Conservation (phyloP, 1,140 invertebrate species). For the Drosophila triauraria region DNA sequence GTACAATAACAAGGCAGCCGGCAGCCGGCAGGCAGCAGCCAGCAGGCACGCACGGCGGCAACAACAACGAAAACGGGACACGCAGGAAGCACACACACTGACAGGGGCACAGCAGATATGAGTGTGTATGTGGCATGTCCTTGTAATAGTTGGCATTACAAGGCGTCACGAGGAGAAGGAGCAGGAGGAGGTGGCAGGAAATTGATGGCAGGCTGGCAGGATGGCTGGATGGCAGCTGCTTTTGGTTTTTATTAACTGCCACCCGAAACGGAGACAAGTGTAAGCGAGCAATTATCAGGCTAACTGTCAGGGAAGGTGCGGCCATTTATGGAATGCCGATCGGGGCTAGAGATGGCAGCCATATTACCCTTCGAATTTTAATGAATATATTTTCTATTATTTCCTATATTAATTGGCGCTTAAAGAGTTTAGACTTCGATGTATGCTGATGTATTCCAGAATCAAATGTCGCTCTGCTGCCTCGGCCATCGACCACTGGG, state of each 20-base stretch:
- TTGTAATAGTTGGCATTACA: slow-evolving; percentile 62
- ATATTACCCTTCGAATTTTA: no score
- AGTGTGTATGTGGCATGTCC: slow-evolving; percentile 44
- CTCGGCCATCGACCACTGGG: no score
- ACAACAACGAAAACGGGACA: slow-evolving; percentile 24
- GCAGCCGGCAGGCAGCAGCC: background rate
- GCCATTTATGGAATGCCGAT: slow-evolving; percentile 24
- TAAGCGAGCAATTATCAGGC: slow-evolving; percentile 51
- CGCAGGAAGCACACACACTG: slow-evolving; percentile 11
- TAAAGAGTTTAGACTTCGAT: no score
- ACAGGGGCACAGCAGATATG: background rate
- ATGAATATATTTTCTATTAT: no score
- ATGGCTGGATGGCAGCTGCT: slow-evolving; percentile 43
- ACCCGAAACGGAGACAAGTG: slow-evolving; percentile 39
- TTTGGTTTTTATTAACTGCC: slow-evolving; percentile 63
- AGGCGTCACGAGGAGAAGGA: slow-evolving; percentile 29
- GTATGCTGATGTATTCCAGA: no score
- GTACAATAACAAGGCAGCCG: slow-evolving; percentile 43
- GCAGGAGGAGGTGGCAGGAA: slow-evolving; percentile 26
- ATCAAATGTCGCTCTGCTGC: background rate
- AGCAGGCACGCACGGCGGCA: slow-evolving; percentile 47
- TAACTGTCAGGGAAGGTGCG: slow-evolving; percentile 21
- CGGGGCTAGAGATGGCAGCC: background rate
- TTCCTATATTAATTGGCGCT: no score
- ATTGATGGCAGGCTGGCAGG: slow-evolving; percentile 38